phyloP scores from a whole-genome alignment of 1,140 invertebrate species.

The Cepaea nemoralis region DNA sequence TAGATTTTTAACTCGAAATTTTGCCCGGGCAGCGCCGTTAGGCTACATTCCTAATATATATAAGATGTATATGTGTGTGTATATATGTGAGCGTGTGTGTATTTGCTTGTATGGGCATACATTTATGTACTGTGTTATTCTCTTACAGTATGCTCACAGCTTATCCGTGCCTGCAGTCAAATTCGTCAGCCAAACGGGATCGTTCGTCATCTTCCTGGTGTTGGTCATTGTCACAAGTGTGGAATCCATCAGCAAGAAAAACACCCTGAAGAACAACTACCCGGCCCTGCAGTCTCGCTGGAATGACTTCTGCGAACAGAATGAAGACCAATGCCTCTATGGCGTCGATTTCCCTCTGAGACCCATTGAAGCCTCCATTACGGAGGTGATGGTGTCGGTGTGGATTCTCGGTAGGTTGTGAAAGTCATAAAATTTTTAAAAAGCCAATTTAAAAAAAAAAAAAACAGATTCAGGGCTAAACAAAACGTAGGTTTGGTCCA shows the following conservation, averaged over 20 bases:
- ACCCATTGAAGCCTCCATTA: slow-evolving; percentile 45
- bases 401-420: slow-evolving; percentile 62
- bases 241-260: slow-evolving; percentile 47
- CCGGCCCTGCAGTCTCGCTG: slow-evolving; percentile 35
- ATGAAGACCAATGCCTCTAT: slow-evolving; percentile 14
- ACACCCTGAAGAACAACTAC: slow-evolving; percentile 37
- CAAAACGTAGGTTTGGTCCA: too few species aligned
- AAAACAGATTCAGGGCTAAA: too few species aligned
- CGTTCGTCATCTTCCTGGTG: slow-evolving; percentile 77
- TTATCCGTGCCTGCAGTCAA: slow-evolving; percentile 64
- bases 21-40: too few species aligned
- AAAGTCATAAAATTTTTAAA: too few species aligned
- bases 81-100: too few species aligned
- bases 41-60: too few species aligned
- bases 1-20: too few species aligned
- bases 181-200: slow-evolving; percentile 73
- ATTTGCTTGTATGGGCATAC: too few species aligned
- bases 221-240: slow-evolving; percentile 73
- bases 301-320: background rate
- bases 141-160: background rate
- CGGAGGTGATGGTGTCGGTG: slow-evolving; percentile 56
- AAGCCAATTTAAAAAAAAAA: too few species aligned
- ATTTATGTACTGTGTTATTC: too few species aligned
- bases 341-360: slow-evolving; percentile 60
- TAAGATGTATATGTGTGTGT: too few species aligned